A percentile compares a stretch with the other conserved stretches of the same genome.
Evolutionary conservation across 1,140 invertebrate genomes (phyloP).

Genomic region (Alviniconcha marisindica): DNA sequence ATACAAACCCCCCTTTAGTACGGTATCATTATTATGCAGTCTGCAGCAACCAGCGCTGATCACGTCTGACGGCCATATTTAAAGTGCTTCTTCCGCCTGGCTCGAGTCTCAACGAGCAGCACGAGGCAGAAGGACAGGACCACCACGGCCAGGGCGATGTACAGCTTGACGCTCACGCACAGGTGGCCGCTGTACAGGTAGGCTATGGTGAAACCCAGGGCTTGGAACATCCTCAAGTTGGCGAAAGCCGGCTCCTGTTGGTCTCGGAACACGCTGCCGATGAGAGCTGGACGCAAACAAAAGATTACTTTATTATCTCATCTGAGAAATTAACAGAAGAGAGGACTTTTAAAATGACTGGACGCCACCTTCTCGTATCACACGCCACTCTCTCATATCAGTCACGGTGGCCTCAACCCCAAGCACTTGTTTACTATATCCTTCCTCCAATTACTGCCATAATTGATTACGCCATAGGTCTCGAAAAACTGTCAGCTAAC

Average conservation of each 20-base stretch:
- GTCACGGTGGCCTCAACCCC: too few relatives aligned
- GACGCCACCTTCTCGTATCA: too few relatives aligned
- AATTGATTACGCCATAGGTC: too few relatives aligned
- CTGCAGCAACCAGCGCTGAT: too few relatives aligned
- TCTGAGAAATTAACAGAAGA: too few relatives aligned
- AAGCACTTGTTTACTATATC: too few relatives aligned
- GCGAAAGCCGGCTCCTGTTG: conserved; percentile 63
- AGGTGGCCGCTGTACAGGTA: conserved; percentile 57
- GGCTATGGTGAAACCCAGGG: conserved; percentile 57
- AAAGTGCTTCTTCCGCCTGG: conserved; percentile 11
- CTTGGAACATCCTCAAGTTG: conserved; percentile 58
- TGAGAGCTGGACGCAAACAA: conserved; percentile 52
- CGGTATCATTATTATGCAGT: background rate
- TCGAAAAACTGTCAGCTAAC: too few relatives aligned
- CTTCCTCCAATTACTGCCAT: too few relatives aligned
- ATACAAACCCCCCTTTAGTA: too few relatives aligned
- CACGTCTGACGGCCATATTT: background rate
- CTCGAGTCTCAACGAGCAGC: conserved; percentile 53
- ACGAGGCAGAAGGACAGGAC: conserved; percentile 51
- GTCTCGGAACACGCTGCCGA: conserved; percentile 55
- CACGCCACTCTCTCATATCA: too few relatives aligned
- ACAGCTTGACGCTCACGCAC: conserved; percentile 57
- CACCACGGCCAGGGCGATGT: conserved; percentile 48
- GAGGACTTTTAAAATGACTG: too few relatives aligned
- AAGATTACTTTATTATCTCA: background rate